Percentiles rank a stretch among this genome's conserved stretches.
phyloP scores from a whole-genome alignment of 2,113 vertebrate species.

The Mixornis gularis region DNA sequence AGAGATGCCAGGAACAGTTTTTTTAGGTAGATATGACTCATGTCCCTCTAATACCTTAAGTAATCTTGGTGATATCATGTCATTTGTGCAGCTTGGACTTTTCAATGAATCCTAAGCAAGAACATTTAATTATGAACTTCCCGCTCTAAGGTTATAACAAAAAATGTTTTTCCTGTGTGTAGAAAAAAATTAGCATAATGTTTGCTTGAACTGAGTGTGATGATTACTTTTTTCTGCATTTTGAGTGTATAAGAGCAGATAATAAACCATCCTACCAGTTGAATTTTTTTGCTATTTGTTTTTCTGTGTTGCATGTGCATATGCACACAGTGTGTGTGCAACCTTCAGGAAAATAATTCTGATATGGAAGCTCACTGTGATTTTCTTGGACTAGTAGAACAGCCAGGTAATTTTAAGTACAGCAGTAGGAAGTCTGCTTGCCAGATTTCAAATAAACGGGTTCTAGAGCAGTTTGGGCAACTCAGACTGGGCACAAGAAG shows the following conservation, averaged over 20 bases:
- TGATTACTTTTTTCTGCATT: background rate
- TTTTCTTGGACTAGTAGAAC: background rate
- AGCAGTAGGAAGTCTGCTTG: background rate
- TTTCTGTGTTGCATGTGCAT: background rate
- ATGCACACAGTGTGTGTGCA: accelerated
- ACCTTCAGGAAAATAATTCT: background rate
- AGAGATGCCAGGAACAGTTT: background rate
- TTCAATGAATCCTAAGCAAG: background rate
- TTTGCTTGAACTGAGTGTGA: background rate
- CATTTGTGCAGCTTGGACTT: background rate
- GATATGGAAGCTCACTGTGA: background rate
- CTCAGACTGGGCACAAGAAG: background rate
- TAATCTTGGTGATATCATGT: background rate
- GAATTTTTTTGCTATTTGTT: background rate
- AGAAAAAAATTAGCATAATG: background rate
- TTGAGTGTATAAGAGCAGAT: background rate
- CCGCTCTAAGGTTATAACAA: background rate
- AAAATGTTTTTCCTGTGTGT: background rate
- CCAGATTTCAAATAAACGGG: background rate
- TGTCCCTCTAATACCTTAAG: background rate
- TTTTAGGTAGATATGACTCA: background rate
- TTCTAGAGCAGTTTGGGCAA: background rate
- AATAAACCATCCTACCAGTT: background rate
- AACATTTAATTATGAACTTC: background rate
- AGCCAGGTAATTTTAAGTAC: background rate